These are phyloP conservation scores for Euphydryas editha DNA, from an alignment of 2,888 invertebrate genomes.

Conservation along the genomic window DNA sequence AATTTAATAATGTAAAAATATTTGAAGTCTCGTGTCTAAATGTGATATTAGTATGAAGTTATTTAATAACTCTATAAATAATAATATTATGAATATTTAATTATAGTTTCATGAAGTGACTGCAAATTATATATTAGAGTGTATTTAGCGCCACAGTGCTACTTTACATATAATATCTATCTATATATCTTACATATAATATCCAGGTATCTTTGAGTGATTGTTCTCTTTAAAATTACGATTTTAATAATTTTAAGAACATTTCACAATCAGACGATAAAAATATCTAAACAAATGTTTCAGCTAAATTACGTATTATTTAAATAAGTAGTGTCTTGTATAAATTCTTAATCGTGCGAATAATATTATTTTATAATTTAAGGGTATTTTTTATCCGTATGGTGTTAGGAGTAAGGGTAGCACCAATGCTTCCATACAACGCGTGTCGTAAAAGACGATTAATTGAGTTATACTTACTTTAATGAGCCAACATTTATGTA, in stretches of 20 bases:
- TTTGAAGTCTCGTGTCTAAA: slow-evolving; percentile 6
- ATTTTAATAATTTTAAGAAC: neutral
- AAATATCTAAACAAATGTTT: neutral
- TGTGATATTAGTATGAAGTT: slow-evolving; percentile 8
- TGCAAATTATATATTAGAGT: neutral
- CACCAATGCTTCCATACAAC: slow-evolving; percentile 15
- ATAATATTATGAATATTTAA: neutral
- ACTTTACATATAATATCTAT: neutral
- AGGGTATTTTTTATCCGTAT: slow-evolving; percentile 1
- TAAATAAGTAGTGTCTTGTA: neutral
- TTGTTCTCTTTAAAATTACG: neutral
- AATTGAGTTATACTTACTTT: slow-evolving; percentile 13
- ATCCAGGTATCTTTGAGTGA: neutral
- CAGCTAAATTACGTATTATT: neutral
- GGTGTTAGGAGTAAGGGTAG: slow-evolving; percentile 21
- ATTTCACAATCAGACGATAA: neutral
- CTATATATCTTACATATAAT: no score
- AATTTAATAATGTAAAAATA: neutral
- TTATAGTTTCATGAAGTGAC: neutral
- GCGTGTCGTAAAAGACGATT: slow-evolving; percentile 31
- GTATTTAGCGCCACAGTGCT: neutral
- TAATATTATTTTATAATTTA: neutral
- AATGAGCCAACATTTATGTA: neutral
- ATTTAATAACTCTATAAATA: slow-evolving; percentile 3
- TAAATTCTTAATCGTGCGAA: neutral